Evolutionary conservation across 2,888 invertebrate genomes (phyloP).

Genomic region (Trichopoda pennipes): DNA sequence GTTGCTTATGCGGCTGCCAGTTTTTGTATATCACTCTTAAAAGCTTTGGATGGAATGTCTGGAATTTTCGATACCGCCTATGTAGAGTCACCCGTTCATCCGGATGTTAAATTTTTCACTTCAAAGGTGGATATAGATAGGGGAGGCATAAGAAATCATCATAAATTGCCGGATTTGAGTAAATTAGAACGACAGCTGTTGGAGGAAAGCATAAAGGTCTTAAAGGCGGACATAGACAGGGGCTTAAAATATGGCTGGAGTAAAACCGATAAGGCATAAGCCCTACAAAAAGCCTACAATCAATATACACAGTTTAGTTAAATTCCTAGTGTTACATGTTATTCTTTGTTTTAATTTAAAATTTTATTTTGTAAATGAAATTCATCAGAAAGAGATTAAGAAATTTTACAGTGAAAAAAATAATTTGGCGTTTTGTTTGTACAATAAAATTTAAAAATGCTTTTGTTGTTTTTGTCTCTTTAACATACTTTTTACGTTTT

Average conservation of each 20-base stretch:
- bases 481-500: not conserved
- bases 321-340: not conserved
- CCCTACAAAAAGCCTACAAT: not conserved
- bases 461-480: too few species aligned
- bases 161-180: constrained; percentile 91
- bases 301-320: not conserved
- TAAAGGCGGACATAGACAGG: constrained; percentile 92
- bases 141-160: constrained; percentile 91
- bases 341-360: not conserved
- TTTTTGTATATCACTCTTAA: constrained; percentile 90
- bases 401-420: too few species aligned
- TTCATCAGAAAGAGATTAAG: too few species aligned
- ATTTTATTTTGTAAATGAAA: not conserved
- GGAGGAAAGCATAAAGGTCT: constrained; percentile 91
- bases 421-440: not conserved
- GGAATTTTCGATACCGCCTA: constrained; percentile 97
- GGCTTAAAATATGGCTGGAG: constrained; percentile 95
- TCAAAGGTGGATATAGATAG: constrained; percentile 88
- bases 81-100: constrained; percentile 88
- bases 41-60: constrained; percentile 93
- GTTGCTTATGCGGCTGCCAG: constrained; percentile 98
- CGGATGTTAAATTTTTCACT: constrained; percentile 94
- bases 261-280: constrained; percentile 6
- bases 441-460: not conserved
- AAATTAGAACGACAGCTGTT: constrained; percentile 89